These are phyloP conservation scores for Leptinotarsa texana DNA, from an alignment of 1,140 invertebrate species.

Conservation along the genomic window DNA sequence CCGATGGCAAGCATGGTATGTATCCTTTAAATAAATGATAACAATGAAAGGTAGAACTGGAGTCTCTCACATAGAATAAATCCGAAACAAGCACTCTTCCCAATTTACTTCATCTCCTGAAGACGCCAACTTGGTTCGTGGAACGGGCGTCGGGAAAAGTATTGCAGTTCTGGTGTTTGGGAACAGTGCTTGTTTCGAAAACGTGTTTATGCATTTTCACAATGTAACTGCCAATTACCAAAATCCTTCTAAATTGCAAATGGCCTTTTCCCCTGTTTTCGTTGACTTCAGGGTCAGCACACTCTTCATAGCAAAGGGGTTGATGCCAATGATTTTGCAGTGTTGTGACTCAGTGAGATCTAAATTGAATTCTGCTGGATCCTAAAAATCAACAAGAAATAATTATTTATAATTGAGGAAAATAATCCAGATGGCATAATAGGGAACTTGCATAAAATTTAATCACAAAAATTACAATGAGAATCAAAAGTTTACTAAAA, in stretches of 20 bases:
- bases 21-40: conserved; percentile 51
- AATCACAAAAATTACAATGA: no score
- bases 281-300: conserved; percentile 55
- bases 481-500: no score
- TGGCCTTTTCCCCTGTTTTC: conserved; percentile 43
- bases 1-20: conserved; percentile 54
- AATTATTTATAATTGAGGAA: no score
- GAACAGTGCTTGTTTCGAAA: no score
- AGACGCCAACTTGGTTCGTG: no score
- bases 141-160: no score
- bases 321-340: conserved; percentile 56
- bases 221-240: conserved; percentile 52
- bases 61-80: no score
- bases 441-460: no score
- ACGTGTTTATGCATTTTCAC: conserved; percentile 10
- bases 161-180: no score
- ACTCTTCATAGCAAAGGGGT: conserved; percentile 37
- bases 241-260: conserved; percentile 55
- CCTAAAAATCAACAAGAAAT: background rate
- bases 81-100: no score
- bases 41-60: conserved; percentile 12
- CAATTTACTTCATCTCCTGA: no score
- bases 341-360: conserved; percentile 57
- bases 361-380: conserved; percentile 41
- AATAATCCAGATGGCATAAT: no score